Conservation (phyloP, 2,797 vertebrate genomes). For the Miichthys miiuy region DNA sequence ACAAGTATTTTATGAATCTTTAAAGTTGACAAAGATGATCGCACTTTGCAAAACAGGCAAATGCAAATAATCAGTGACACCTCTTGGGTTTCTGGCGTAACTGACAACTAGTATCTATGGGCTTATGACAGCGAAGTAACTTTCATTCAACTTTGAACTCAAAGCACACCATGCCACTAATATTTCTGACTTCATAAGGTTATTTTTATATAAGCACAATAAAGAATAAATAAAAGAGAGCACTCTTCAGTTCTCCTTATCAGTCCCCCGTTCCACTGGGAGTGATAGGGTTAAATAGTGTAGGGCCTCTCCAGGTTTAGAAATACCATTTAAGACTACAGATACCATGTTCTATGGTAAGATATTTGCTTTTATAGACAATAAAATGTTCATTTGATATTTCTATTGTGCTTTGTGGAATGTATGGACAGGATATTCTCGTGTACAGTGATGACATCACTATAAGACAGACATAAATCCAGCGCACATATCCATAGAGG, state of each 20-base stretch:
- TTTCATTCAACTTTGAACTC: background rate
- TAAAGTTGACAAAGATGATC: background rate
- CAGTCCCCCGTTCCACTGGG: background rate
- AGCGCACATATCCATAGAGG: conserved; percentile 8
- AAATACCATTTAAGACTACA: background rate
- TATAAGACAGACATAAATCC: conserved; percentile 41
- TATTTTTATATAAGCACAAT: conserved; percentile 10
- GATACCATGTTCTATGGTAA: background rate
- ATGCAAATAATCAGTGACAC: background rate
- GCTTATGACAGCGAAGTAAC: background rate
- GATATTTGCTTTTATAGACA: conserved; percentile 5
- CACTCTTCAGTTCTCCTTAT: background rate
- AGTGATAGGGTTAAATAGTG: background rate
- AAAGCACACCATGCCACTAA: background rate
- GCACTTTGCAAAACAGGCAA: background rate
- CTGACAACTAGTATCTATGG: too few relatives aligned
- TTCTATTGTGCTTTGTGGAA: conserved; percentile 14
- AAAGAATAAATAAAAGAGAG: background rate
- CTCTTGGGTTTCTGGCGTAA: background rate
- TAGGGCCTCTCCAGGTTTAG: background rate
- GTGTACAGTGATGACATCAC: background rate
- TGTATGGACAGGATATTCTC: background rate
- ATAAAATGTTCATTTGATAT: conserved; percentile 15
- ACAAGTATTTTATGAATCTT: background rate
- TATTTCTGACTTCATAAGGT: background rate